phyloP scores from a whole-genome alignment of 2,797 vertebrate genomes.

The Sebastes trivittatus region DNA sequence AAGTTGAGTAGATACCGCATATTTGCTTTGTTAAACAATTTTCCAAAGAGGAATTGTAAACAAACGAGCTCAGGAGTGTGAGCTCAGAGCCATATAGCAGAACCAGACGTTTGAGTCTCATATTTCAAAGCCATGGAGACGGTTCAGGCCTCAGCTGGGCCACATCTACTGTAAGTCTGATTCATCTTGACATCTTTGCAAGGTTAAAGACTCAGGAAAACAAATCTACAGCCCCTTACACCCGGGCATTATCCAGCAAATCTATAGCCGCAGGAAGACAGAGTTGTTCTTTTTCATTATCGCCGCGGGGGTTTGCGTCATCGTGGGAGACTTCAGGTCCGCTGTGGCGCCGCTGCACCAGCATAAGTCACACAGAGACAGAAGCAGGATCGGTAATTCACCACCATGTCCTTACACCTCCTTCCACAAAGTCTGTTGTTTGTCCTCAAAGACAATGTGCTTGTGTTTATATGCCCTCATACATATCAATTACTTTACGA shows the following conservation, averaged over 20 bases:
- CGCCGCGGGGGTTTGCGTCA: conserved; percentile 55
- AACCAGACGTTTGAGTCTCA: conserved; percentile 29
- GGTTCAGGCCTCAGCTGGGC: conserved; percentile 37
- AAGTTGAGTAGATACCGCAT: conserved; percentile 14
- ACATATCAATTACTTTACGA: conserved; percentile 78
- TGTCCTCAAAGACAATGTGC: conserved; percentile 69
- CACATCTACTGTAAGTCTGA: conserved; percentile 44
- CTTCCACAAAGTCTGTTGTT: conserved; percentile 59
- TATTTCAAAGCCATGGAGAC: conserved; percentile 41
- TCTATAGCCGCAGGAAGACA: conserved; percentile 44
- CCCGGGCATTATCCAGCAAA: conserved; percentile 31
- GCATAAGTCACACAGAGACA: conserved; percentile 54
- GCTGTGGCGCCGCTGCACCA: conserved; percentile 31
- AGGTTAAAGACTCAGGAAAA: conserved; percentile 61
- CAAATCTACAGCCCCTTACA: conserved; percentile 39
- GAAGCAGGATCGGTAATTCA: conserved; percentile 46
- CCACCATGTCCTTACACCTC: conserved; percentile 55
- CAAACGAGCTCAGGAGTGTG: conserved; percentile 14
- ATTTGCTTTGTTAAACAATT: conserved; percentile 48
- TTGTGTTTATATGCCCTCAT: conserved; percentile 69
- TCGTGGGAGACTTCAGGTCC: conserved; percentile 37
- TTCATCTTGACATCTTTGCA: conserved; percentile 54
- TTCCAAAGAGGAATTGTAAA: conserved; percentile 34
- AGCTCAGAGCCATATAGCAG: conserved; percentile 8
- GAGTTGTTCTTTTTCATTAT: conserved; percentile 64